Conservation (phyloP, 1,140 invertebrate genomes). For the Drosophila oshimai region DNA sequence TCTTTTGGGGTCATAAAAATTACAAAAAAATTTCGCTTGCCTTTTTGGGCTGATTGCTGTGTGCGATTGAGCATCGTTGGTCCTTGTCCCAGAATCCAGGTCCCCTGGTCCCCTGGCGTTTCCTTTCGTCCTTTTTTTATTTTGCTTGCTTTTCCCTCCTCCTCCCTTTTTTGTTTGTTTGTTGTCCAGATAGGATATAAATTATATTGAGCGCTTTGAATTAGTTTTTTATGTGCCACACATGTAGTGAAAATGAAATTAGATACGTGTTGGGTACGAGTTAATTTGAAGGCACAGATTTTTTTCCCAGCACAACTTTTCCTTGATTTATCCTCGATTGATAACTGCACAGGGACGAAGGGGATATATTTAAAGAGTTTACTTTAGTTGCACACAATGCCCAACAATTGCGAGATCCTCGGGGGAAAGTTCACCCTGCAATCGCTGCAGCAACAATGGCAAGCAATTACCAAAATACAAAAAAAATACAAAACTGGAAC, state of each 20-base stretch:
- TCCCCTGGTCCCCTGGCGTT: slow-evolving; percentile 37
- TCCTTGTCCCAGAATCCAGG: slow-evolving; percentile 11
- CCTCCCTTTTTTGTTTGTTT: slow-evolving; percentile 19
- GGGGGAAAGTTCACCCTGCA: slow-evolving; percentile 31
- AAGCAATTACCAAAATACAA: slow-evolving; percentile 71
- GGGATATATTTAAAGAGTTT: slow-evolving; percentile 52
- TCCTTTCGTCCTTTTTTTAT: slow-evolving; percentile 25
- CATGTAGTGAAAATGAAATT: slow-evolving; percentile 74
- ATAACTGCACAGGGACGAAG: slow-evolving; percentile 1
- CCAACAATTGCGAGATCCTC: slow-evolving; percentile 50
- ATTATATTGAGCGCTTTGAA: slow-evolving; percentile 78
- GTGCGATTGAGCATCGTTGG: slow-evolving; percentile 51
- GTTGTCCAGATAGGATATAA: slow-evolving; percentile 73
- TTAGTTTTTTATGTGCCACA: slow-evolving; percentile 74
- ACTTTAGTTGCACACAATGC: slow-evolving; percentile 61
- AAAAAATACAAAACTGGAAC: slow-evolving; percentile 13
- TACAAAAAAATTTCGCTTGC: slow-evolving; percentile 69
- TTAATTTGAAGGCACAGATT: slow-evolving; percentile 65
- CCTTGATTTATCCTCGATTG: slow-evolving; percentile 38
- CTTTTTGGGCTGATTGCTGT: slow-evolving; percentile 71
- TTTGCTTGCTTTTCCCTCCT: neutral
- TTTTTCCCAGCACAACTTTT: slow-evolving; percentile 4
- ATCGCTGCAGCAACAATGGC: slow-evolving; percentile 57
- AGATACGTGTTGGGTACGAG: slow-evolving; percentile 68
- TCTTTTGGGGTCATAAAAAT: slow-evolving; percentile 81